Percentiles rank a stretch among this genome's conserved stretches.
Evolutionary conservation across 2,113 vertebrate species (phyloP).

Genomic region (Scortum barcoo): DNA sequence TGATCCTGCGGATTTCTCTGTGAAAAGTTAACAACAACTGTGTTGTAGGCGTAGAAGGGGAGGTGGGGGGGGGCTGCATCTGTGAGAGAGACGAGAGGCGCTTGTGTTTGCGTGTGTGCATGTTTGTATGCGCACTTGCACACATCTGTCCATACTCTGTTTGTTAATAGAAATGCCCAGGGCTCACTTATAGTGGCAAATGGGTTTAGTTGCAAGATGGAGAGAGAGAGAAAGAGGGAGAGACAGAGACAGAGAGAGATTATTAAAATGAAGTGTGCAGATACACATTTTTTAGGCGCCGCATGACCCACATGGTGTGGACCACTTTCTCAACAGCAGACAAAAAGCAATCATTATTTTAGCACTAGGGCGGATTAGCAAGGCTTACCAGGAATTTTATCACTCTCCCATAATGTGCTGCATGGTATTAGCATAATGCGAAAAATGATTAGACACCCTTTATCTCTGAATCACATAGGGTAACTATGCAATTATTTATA

Average conservation of each 20-base stretch:
- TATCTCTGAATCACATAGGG: conserved; percentile 73
- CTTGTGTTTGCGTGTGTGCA: conserved; percentile 9
- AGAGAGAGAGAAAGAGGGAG: conserved; percentile 19
- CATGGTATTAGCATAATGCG: conserved; percentile 78
- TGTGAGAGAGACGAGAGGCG: conserved; percentile 6
- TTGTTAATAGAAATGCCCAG: conserved; percentile 65
- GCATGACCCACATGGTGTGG: conserved; percentile 68
- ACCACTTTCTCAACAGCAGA: conserved; percentile 68
- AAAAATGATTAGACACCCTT: conserved; percentile 77
- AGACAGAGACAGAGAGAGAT: conserved; percentile 23
- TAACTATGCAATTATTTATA: conserved; percentile 69
- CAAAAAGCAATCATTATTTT: conserved; percentile 82
- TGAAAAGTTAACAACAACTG: conserved; percentile 47
- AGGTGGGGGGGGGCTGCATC: conserved; percentile 5
- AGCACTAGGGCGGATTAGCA: conserved; percentile 78
- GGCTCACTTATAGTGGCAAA: conserved; percentile 62
- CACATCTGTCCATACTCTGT: conserved; percentile 50
- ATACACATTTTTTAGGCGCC: conserved; percentile 46
- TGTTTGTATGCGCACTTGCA: conserved; percentile 23
- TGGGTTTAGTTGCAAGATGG: conserved; percentile 52
- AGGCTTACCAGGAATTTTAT: conserved; percentile 81
- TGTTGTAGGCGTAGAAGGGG: background rate
- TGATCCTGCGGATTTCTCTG: conserved; percentile 17
- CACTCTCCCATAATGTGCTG: conserved; percentile 75
- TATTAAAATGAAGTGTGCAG: conserved; percentile 48